A percentile compares a stretch with the other conserved stretches of the same genome.
These are phyloP conservation scores for Tetramorium bicarinatum DNA, from an alignment of 2,888 invertebrate species.

Conservation along the genomic window DNA sequence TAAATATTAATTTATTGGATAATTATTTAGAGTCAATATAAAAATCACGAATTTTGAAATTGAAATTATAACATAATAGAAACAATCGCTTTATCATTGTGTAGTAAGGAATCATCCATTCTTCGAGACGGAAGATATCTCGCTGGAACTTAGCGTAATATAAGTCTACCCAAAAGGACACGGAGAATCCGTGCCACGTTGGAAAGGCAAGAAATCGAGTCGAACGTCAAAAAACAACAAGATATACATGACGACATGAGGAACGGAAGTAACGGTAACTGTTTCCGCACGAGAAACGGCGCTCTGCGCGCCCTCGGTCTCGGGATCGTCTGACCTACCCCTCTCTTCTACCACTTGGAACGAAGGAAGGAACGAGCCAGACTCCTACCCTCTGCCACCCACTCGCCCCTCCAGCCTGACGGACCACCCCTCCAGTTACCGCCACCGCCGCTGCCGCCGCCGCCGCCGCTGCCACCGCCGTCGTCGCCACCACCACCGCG, in stretches of 20 bases:
- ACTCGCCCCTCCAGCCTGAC: slow-evolving; percentile 75
- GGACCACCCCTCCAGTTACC: slow-evolving; percentile 70
- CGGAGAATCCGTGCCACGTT: slow-evolving; percentile 1
- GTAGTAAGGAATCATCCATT: slow-evolving; percentile 7
- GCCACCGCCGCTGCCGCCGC: slow-evolving; percentile 73
- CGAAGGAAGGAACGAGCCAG: slow-evolving; percentile 78
- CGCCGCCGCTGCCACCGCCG: slow-evolving; percentile 69
- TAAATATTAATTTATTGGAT: not conserved
- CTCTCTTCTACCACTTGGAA: slow-evolving; percentile 71
- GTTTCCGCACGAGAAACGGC: slow-evolving; percentile 63
- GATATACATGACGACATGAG: slow-evolving; percentile 24
- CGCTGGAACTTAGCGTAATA: not conserved
- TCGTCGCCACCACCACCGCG: slow-evolving; percentile 78
- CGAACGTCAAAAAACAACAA: slow-evolving; percentile 20
- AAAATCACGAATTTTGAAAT: not conserved
- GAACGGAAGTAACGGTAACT: slow-evolving; percentile 42
- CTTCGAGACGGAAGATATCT: not conserved
- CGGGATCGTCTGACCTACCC: slow-evolving; percentile 76
- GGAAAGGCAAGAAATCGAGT: slow-evolving; percentile 5
- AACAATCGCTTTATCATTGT: not conserved
- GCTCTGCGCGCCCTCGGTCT: slow-evolving; percentile 80
- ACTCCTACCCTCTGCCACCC: slow-evolving; percentile 78
- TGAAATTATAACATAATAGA: not conserved
- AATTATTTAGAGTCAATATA: slow-evolving; percentile 6
- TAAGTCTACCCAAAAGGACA: not conserved